A percentile compares a stretch with the other conserved stretches of the same genome.
phyloP scores from a whole-genome alignment of 2,113 vertebrate genomes.

The Bufo bufo region DNA sequence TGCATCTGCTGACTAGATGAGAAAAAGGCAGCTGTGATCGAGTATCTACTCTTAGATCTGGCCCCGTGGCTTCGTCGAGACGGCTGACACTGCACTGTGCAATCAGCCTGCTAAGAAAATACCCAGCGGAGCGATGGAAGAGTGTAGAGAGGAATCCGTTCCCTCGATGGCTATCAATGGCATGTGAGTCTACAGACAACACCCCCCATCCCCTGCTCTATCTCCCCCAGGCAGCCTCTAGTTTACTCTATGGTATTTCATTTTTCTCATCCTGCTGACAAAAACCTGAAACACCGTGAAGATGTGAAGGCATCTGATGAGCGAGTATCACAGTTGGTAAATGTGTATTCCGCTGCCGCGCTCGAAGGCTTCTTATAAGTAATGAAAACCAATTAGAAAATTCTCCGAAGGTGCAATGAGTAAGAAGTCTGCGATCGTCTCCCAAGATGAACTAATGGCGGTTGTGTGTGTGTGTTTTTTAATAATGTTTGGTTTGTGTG shows the following conservation, averaged over 20 bases:
- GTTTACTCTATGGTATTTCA: slow-evolving; percentile 50
- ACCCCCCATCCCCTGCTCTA: background rate
- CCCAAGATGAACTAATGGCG: slow-evolving; percentile 54
- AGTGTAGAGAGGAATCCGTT: background rate
- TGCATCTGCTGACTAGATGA: slow-evolving; percentile 25
- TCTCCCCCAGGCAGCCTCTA: background rate
- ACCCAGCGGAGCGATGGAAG: slow-evolving; percentile 19
- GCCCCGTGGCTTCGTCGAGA: background rate
- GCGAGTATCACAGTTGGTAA: slow-evolving; percentile 66
- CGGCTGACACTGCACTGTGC: slow-evolving; percentile 35
- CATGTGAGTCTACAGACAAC: background rate
- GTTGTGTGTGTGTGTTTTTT: background rate
- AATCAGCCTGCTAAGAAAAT: slow-evolving; percentile 17
- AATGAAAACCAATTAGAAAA: slow-evolving; percentile 77
- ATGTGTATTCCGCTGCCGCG: slow-evolving; percentile 66
- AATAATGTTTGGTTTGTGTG: slow-evolving; percentile 29
- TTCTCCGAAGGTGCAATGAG: slow-evolving; percentile 64
- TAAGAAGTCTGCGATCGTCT: slow-evolving; percentile 66
- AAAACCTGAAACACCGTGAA: slow-evolving; percentile 61
- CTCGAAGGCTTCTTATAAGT: slow-evolving; percentile 66
- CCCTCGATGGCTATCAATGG: slow-evolving; percentile 2
- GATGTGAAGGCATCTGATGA: slow-evolving; percentile 65
- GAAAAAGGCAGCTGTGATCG: slow-evolving; percentile 21
- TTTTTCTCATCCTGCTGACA: slow-evolving; percentile 63
- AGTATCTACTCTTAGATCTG: background rate